Evolutionary conservation across 2,113 vertebrate genomes (phyloP), one percentile per base, ranked within the genome.

Genomic region (Vulpes vulpes): DNA sequence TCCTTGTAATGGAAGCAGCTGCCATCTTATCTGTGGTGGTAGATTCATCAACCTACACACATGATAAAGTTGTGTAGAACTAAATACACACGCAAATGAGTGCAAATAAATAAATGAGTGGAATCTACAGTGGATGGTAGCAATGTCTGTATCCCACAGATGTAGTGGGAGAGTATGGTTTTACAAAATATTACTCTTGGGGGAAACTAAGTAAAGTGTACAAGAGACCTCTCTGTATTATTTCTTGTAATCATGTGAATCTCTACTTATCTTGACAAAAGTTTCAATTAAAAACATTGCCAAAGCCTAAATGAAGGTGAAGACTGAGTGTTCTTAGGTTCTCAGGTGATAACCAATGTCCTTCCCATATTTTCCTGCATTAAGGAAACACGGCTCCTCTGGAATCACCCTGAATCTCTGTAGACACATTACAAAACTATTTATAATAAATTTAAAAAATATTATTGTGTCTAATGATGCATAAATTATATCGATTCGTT

Each of bases 1-100:
- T 16, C 38, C 1, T 35, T 15, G 2, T 0, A 20, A 49, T 10
- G 20, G 6, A 25, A 1, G 3, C 2, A 1, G 9, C 53, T 12
- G 4, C 9, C 20, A 22, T 15, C 43, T 64, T 3, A 9, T 9
- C 43, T 59, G 7, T 1, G 2, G 14, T 7, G 15, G 51, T 8
- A 38, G 27, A 35, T 20, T 51, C 43, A 74, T 2, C 49, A 91
- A 60, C 20, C 35, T 49, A 14, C n/a, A 43, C 0, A 0, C 23
- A 1, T 4, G 25, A 20, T 20, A 20, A 62, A 74, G 30, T 17
- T 49, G 8, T 25, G 11, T 17, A 65, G 11, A 76, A 43, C 5
- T 14, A 78, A 25, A 60, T 1, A 5, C 12, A 53, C n/a, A 78
- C 2, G 59, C 30, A 78, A 5, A 53, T 20, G 32, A 51, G 9